These are phyloP conservation scores for Physella acuta DNA, from an alignment of 1,140 invertebrate genomes.

Conservation along the genomic window DNA sequence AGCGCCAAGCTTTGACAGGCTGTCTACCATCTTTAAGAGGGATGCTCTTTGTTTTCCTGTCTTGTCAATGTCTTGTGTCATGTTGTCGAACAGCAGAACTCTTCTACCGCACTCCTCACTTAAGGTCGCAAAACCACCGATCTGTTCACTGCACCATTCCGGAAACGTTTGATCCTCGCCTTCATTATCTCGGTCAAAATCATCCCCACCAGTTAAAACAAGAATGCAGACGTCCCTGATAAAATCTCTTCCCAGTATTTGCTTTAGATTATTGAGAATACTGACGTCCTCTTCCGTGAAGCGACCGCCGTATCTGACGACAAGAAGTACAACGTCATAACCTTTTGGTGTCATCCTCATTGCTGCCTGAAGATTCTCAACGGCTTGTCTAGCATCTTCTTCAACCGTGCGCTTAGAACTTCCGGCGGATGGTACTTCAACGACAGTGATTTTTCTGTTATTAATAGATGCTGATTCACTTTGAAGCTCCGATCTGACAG, in stretches of 20 bases:
- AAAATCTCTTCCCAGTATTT: background rate
- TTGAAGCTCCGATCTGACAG: no score
- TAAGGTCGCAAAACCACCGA: background rate
- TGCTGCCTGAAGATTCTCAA: no score
- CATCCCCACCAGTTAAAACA: constrained; percentile 4
- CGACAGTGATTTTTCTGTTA: no score
- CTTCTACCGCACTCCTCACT: background rate
- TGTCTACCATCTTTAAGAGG: no score
- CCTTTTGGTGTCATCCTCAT: background rate
- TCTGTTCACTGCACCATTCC: background rate
- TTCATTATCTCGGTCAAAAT: background rate
- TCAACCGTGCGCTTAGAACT: no score
- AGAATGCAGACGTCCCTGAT: background rate
- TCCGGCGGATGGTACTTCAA: no score
- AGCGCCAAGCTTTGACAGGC: no score
- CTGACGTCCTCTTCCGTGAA: background rate
- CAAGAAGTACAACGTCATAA: background rate
- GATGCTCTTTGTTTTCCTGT: no score
- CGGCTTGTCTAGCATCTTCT: no score
- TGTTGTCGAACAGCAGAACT: constrained; percentile 10
- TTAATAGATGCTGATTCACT: no score
- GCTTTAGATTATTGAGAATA: background rate
- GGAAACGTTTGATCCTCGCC: background rate
- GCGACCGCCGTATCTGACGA: background rate
- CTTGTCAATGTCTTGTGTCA: no score